phyloP scores from a whole-genome alignment of 1,140 invertebrate species.

The Pantala flavescens region DNA sequence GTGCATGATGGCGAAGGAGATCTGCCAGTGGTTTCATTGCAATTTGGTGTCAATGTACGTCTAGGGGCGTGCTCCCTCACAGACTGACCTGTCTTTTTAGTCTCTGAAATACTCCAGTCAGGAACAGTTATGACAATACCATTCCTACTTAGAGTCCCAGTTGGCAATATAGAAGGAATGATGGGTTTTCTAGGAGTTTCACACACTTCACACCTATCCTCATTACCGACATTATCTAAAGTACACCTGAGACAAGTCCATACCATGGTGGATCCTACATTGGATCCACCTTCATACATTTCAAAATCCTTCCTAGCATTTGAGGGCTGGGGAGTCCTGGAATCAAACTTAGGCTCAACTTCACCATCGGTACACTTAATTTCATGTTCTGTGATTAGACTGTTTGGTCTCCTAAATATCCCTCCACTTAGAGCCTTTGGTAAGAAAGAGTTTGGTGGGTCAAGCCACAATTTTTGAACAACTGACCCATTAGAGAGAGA shows the following conservation, averaged over 20 bases:
- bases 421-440: constrained; percentile 18
- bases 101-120: constrained; percentile 37
- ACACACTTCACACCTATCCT: constrained; percentile 49
- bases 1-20: constrained; percentile 6
- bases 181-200: constrained; percentile 45
- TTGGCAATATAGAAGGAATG: background rate
- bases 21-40: background rate
- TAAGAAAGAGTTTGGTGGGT: constrained; percentile 16
- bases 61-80: constrained; percentile 42
- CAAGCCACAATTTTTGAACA: constrained; percentile 28
- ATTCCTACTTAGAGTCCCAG: constrained; percentile 30
- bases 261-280: constrained; percentile 22
- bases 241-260: constrained; percentile 51
- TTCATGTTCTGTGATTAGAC: constrained; percentile 21
- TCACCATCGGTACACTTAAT: constrained; percentile 12
- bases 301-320: background rate
- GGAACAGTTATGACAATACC: constrained; percentile 42
- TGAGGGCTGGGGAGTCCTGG: background rate
- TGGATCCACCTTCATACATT: background rate
- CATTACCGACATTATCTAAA: constrained; percentile 39
- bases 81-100: constrained; percentile 43
- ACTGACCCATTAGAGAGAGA: constrained; percentile 40
- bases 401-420: constrained; percentile 21
- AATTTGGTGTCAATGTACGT: constrained; percentile 24
- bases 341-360: background rate